Conservation (phyloP, 1,140 invertebrate species). For the Cydia splendana region DNA sequence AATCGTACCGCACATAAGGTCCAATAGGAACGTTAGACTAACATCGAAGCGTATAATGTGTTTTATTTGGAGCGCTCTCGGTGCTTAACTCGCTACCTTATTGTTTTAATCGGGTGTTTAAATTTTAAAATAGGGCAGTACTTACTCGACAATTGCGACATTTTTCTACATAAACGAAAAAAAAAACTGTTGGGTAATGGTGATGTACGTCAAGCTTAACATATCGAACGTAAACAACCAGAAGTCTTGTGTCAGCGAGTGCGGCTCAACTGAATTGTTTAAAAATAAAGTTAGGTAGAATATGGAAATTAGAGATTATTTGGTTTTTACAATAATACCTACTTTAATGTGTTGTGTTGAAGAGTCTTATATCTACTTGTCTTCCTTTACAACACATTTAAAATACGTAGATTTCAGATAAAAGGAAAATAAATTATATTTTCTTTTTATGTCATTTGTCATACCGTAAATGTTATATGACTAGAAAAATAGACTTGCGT, state of each 20-base stretch:
- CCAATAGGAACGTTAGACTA: not conserved
- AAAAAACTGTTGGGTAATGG: constrained; percentile 20
- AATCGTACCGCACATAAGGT: not conserved
- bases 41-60: not conserved
- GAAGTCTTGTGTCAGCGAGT: not conserved
- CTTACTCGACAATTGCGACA: constrained; percentile 27
- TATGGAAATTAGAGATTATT: constrained; percentile 14
- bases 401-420: not conserved
- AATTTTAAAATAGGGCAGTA: constrained; percentile 25
- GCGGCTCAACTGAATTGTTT: not conserved
- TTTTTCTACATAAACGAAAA: constrained; percentile 24
- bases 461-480: not conserved
- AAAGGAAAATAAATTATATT: not conserved
- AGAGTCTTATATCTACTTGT: not conserved
- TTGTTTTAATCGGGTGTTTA: constrained; percentile 31
- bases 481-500: not conserved
- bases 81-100: not conserved
- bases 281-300: constrained; percentile 1
- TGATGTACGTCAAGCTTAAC: constrained; percentile 17
- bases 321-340: not conserved
- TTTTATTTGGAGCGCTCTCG: not conserved
- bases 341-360: not conserved
- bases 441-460: not conserved
- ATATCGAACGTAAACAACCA: not conserved
- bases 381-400: not conserved